phyloP scores from a whole-genome alignment of 2,113 vertebrate genomes.

The Mus musculus region GRCm39 chr2:25892001-25892500 shows the following conservation, averaged over 20 bases:
- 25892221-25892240: background rate
- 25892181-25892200: background rate
- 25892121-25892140: fast-evolving
- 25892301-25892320: background rate
- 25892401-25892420: background rate
- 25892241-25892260: background rate
- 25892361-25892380: background rate
- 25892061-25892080: too few relatives aligned
- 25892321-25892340: background rate
- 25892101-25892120: too few relatives aligned
- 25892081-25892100: fast-evolving
- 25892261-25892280: too few relatives aligned
- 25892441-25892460: fast-evolving
- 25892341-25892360: background rate
- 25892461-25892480: background rate
- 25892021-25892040: background rate
- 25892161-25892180: background rate
- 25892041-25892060: background rate
- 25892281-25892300: background rate
- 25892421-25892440: fast-evolving
- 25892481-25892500: background rate
- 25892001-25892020: background rate
- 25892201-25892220: background rate
- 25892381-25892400: background rate
- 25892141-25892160: background rate